Evolutionary conservation across 2,113 vertebrate genomes (phyloP).

Genomic region (Nesoenas mayeri): DNA sequence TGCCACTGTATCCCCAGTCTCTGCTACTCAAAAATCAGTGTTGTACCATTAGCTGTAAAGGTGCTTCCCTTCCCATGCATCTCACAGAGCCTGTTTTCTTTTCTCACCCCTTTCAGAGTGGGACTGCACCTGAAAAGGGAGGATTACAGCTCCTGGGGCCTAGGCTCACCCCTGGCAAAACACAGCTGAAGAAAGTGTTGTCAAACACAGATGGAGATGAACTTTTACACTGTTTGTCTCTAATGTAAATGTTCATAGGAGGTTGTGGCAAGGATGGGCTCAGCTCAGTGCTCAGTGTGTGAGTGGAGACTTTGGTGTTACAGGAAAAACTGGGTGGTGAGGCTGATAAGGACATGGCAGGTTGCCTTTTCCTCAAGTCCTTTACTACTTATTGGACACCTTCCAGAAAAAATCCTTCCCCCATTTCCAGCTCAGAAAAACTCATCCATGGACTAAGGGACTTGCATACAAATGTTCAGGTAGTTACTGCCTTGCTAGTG

Average conservation of each 20-base stretch:
- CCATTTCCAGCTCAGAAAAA: neutral
- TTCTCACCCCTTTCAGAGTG: neutral
- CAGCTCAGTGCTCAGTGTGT: rapidly evolving
- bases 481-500: neutral
- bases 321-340: neutral
- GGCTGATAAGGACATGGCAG: neutral
- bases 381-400: neutral
- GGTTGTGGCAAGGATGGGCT: neutral
- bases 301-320: rapidly evolving
- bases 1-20: neutral
- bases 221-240: neutral
- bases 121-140: neutral
- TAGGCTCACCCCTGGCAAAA: neutral
- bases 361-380: neutral
- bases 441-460: neutral
- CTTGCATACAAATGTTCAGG: neutral
- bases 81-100: neutral
- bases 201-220: conserved; percentile 21
- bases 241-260: neutral
- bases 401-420: neutral
- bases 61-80: neutral
- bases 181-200: neutral
- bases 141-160: neutral
- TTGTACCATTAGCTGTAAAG: neutral
- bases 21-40: neutral